Evolutionary conservation across 2,888 invertebrate species (phyloP), one percentile per base, ranked within the genome.

Genomic region (Acleris sparsana): DNA sequence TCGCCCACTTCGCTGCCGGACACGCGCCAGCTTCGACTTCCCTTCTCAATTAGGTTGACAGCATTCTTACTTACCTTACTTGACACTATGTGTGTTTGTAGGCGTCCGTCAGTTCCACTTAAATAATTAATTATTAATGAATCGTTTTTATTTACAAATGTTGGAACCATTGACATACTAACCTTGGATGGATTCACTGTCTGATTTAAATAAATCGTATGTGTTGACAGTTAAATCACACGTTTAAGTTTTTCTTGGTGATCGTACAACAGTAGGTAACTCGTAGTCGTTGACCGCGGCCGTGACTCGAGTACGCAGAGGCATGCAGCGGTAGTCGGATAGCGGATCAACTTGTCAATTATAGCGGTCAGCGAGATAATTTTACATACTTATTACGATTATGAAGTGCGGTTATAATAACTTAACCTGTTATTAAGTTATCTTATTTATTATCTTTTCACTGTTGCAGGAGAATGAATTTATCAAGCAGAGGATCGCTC

Each of bases 401-500:
- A 39, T 43, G 39, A 53, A 39, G 48, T 43, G 33, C 64, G 17
- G 13, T 13, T 13, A 39, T 39, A 2, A 39, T 5, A 39, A 39
- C 13, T 13, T 3, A 3, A 39, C 13, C 39, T 39, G 39, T 65
- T 55, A 65, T 39, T 29, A 33, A 9, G 39, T 39, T 11, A 4
- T 13, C 39, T 39, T 39, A 59, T 17, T 57, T 62, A 9, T 43
- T 29, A 33, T 22, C 59, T 60, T 22, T 65, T 67, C 69, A 60
- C 69, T 63, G 61, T 79, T 73, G 44, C 78, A 93, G 87, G 97
- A 98, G 89, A 97, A 97, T 85, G 97, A 97, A 84, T 97, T 97
- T 84, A 93, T 97, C 75, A 97, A 97, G 87, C 97, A 97, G 84
- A 95, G 97, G 81, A 94, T 97, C 72, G 95, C 96, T 5, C 94